Percentiles rank a stretch among this genome's conserved stretches.
Evolutionary conservation across 1,140 invertebrate species (phyloP).

Genomic region (Gryon sp.): DNA sequence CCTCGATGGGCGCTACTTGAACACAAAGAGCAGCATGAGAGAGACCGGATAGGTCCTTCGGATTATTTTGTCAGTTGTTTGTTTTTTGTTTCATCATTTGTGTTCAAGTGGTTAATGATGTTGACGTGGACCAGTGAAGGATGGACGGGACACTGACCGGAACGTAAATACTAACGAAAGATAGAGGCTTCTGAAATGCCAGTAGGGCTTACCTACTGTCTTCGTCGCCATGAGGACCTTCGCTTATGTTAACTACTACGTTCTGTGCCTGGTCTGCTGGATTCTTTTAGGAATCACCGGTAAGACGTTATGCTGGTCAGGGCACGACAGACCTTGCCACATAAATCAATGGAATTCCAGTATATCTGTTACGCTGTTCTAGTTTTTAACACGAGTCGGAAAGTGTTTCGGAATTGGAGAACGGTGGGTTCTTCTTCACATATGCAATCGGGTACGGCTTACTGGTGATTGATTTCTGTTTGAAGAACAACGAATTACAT

Average conservation of each 20-base stretch:
- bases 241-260: conserved; percentile 78
- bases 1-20: neutral
- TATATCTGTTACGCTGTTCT: neutral
- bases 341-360: conserved; percentile 5
- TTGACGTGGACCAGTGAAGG: conserved; percentile 23
- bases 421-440: no score
- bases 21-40: conserved; percentile 32
- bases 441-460: no score
- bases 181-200: conserved; percentile 67
- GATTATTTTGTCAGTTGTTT: neutral
- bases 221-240: conserved; percentile 77
- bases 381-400: neutral
- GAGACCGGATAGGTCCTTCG: conserved; percentile 13
- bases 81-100: conserved; percentile 14
- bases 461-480: no score
- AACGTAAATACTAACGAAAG: conserved; percentile 16
- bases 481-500: no score
- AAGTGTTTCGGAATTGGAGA: conserved; percentile 3
- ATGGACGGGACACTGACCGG: conserved; percentile 40
- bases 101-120: conserved; percentile 1
- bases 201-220: conserved; percentile 63
- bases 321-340: neutral
- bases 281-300: conserved; percentile 77
- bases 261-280: conserved; percentile 79
- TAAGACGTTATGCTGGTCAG: conserved; percentile 65